A percentile compares a stretch with the other conserved stretches of the same genome.
These are phyloP conservation scores for Drosophila aff. DNA, from an alignment of 1,140 invertebrate genomes.

Conservation along the genomic window DNA sequence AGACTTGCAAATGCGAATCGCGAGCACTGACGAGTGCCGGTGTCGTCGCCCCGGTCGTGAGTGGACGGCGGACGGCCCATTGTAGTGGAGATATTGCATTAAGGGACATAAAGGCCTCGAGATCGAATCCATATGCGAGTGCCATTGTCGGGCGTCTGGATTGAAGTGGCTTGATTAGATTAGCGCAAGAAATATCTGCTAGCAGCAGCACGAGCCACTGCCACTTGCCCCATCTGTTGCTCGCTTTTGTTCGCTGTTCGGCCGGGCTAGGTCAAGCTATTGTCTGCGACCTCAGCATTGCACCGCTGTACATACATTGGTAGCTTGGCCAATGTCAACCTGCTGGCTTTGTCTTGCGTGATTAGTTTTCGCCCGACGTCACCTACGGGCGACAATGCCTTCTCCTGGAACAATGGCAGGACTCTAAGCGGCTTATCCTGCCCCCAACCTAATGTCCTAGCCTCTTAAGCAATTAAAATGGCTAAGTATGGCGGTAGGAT, in stretches of 20 bases:
- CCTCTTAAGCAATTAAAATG: slow-evolving; percentile 1
- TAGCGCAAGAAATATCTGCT: slow-evolving; percentile 35
- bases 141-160: slow-evolving; percentile 38
- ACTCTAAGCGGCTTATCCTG: slow-evolving; percentile 7
- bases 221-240: slow-evolving; percentile 22
- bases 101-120: slow-evolving; percentile 50
- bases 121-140: slow-evolving; percentile 19
- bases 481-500: neutral
- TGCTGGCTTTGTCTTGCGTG: slow-evolving; percentile 46
- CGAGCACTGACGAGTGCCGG: slow-evolving; percentile 17
- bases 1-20: slow-evolving; percentile 67
- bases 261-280: slow-evolving; percentile 8
- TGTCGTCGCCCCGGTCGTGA: slow-evolving; percentile 53
- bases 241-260: slow-evolving; percentile 1
- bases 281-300: slow-evolving; percentile 1
- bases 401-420: neutral
- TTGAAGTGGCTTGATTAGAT: slow-evolving; percentile 67
- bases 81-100: slow-evolving; percentile 37
- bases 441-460: neutral
- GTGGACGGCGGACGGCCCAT: slow-evolving; percentile 29
- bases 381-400: neutral
- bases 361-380: slow-evolving; percentile 39
- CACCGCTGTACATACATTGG: neutral
- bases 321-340: slow-evolving; percentile 29
- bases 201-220: slow-evolving; percentile 41